Conservation (phyloP, 35 echinoderm and acorn worm genomes). For the Acanthaster planci region DNA sequence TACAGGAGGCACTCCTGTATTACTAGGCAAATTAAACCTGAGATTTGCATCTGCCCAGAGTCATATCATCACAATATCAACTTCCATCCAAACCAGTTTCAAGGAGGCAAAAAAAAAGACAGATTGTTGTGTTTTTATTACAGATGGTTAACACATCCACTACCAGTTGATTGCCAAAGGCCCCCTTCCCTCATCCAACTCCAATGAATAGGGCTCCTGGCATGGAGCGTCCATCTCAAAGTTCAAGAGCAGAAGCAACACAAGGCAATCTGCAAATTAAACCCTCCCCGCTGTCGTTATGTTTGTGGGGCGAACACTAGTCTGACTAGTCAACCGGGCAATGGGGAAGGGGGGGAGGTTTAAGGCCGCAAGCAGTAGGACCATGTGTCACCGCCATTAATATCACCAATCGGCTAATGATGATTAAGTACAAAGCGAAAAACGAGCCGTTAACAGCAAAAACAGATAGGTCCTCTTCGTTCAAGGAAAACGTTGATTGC, state of each 20-base stretch:
- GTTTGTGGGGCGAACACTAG: not conserved
- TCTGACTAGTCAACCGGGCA: not conserved
- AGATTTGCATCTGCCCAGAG: too few relatives aligned
- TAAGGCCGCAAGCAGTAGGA: not conserved
- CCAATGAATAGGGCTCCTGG: too few relatives aligned
- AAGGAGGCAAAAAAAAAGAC: too few relatives aligned
- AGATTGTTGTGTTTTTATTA: too few relatives aligned
- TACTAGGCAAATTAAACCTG: too few relatives aligned
- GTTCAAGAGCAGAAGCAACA: not conserved
- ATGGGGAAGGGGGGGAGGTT: not conserved
- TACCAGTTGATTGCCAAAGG: not conserved
- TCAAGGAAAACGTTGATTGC: not conserved
- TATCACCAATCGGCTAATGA: constrained; percentile 14
- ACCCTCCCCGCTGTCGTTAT: not conserved
- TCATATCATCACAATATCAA: too few relatives aligned
- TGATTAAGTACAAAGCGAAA: constrained; percentile 17
- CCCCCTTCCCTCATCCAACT: not conserved
- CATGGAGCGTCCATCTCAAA: not conserved
- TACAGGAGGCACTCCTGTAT: too few relatives aligned
- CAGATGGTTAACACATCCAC: constrained; percentile 14
- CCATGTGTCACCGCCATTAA: constrained; percentile 11
- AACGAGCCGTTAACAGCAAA: not conserved
- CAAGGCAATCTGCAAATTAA: constrained; percentile 14
- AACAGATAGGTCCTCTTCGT: not conserved
- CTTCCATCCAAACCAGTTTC: too few relatives aligned